Evolutionary conservation across 2,113 vertebrate genomes (phyloP).

Genomic region (Ptychochromis oligacanthus): DNA sequence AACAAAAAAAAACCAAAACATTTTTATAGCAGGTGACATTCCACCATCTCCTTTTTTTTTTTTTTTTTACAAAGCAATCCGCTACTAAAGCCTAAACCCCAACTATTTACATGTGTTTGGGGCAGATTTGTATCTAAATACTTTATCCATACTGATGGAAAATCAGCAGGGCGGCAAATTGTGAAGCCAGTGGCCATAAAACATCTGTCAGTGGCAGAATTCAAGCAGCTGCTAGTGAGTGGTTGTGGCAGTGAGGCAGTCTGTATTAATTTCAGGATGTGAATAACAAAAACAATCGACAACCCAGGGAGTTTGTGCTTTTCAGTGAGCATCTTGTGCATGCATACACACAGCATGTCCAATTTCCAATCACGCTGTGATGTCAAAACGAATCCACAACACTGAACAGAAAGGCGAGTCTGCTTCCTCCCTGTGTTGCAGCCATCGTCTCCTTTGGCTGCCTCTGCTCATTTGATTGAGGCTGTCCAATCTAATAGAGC

Average conservation of each 20-base stretch:
- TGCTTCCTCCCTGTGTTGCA: conserved; percentile 39
- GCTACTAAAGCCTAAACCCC: neutral
- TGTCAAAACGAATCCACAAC: conserved; percentile 61
- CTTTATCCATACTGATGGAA: conserved; percentile 56
- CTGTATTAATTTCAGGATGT: conserved; percentile 46
- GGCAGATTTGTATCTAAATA: conserved; percentile 33
- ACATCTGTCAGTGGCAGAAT: conserved; percentile 50
- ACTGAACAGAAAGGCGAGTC: conserved; percentile 24
- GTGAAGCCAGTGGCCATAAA: conserved; percentile 43
- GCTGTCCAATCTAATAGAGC: conserved; percentile 71
- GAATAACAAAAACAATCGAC: conserved; percentile 46
- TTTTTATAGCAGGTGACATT: conserved; percentile 40
- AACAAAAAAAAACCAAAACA: neutral
- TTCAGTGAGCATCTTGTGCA: conserved; percentile 19
- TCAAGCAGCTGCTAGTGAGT: conserved; percentile 30
- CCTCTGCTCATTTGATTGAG: conserved; percentile 63
- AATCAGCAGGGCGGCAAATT: conserved; percentile 55
- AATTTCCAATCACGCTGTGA: conserved; percentile 63
- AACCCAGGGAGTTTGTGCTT: conserved; percentile 17
- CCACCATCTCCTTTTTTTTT: conserved; percentile 33
- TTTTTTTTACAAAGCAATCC: neutral
- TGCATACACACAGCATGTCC: conserved; percentile 50
- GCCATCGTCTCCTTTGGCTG: conserved; percentile 50
- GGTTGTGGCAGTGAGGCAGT: conserved; percentile 44
- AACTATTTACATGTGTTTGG: conserved; percentile 47